Evolutionary conservation across 2,888 invertebrate species (phyloP), one percentile per base, ranked within the genome.

Genomic region (Brachylomia viminalis): DNA sequence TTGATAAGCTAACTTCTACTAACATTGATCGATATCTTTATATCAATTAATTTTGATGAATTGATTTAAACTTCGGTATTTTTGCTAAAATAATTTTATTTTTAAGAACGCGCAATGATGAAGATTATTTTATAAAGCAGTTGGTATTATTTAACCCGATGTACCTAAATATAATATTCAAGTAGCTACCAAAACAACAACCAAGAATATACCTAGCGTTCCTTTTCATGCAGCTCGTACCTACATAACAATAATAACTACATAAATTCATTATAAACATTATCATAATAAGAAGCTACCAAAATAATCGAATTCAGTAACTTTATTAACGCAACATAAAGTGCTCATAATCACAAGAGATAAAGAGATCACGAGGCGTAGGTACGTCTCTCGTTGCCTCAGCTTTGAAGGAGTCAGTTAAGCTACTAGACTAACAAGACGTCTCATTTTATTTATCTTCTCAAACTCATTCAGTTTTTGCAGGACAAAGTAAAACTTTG

Each of bases 401-500:
- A 61, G 62, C 66, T 72, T 62, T 61, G 65, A 70, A 79, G 67
- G 68, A 73, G 33, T 67, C 70, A 75, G 65, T 72, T 64, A 79
- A 38, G 49, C 69, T 68, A 65, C 80, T 59, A 62, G 62, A 56
- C 61, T 76, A 74, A 75, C 77, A 83, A 76, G 70, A 69, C 54
- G 33, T 84, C 52, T 80, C 73, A 75, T 80, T 79, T 83, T 84
- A 83, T 84, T 75, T 77, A 86, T 83, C 66, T 80, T 67, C 65
- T 75, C 20, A 68, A 80, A 81, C 75, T 80, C 70, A 70, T 81
- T 82, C 71, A 68, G 61, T 74, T 80, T 75, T 71, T 72, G 42
- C 54, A 77, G 77, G 54, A 74, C 79, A 77, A 83, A 77, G 74
- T 89, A 80, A 86, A 86, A 86, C 74, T 85, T 87, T 67, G 65